Conservation (phyloP, 37 sponge, comb jelly and placozoan genomes). For the Aplysina aerophoba region DNA sequence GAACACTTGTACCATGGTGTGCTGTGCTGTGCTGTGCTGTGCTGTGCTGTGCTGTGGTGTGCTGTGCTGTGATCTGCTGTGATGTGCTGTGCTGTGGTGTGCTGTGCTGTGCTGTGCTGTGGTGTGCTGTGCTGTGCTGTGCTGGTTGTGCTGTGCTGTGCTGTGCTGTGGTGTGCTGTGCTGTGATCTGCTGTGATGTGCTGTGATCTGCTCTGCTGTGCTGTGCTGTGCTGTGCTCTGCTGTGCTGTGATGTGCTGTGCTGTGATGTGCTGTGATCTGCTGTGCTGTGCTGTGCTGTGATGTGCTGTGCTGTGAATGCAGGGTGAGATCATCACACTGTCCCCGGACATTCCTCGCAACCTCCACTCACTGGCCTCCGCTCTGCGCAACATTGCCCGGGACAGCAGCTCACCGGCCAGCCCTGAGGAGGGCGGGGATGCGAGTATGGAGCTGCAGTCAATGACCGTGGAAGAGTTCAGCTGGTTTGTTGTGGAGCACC, state of each 20-base stretch:
- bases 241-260: not conserved
- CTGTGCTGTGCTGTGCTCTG: not conserved
- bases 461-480: not conserved
- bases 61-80: no score
- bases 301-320: not conserved
- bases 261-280: not conserved
- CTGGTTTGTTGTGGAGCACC: not conserved
- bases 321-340: not conserved
- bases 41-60: no score
- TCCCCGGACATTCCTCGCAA: not conserved
- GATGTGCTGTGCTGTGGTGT: no score
- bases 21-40: not conserved
- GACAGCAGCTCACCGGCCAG: not conserved
- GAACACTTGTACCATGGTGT: not conserved
- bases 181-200: no score
- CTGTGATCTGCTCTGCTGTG: not conserved
- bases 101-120: no score
- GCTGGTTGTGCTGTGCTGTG: no score
- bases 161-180: no score
- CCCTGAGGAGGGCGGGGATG: not conserved
- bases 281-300: no score
- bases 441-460: not conserved
- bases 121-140: no score
- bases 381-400: not conserved
- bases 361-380: not conserved